Conservation (phyloP, 53 echinoderm and acorn worm species). For the Hippasteria phrygiana region DNA sequence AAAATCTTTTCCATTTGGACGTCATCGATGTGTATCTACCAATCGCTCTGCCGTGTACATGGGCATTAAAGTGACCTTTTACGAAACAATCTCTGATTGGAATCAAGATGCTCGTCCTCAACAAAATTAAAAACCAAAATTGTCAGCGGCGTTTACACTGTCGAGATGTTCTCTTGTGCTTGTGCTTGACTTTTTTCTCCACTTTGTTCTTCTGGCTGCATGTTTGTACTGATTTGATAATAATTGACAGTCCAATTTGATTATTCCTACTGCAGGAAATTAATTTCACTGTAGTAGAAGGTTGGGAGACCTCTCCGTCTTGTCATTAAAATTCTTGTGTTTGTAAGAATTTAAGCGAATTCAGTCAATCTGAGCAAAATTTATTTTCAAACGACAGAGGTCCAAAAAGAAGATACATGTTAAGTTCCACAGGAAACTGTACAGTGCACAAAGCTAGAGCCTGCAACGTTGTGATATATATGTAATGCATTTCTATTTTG, state of each 20-base stretch:
- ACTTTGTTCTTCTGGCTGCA: background rate
- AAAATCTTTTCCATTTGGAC: background rate
- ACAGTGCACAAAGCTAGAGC: too few species aligned
- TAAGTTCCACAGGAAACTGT: too few species aligned
- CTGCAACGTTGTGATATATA: too few species aligned
- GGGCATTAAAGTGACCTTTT: background rate
- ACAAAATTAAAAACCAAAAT: background rate
- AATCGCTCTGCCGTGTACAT: background rate
- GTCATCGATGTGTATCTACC: constrained; percentile 20
- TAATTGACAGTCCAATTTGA: background rate
- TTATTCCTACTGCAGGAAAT: background rate
- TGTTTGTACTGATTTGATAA: background rate
- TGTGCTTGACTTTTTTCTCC: background rate
- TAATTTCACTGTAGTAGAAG: background rate
- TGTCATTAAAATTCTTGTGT: background rate
- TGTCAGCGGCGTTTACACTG: background rate
- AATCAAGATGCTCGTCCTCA: background rate
- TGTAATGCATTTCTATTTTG: too few species aligned
- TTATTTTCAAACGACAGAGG: too few species aligned
- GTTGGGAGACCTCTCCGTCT: background rate
- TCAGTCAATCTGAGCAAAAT: too few species aligned
- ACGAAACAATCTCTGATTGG: background rate
- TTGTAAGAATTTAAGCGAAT: too few species aligned
- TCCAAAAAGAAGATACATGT: too few species aligned
- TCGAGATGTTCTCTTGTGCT: background rate